Percentiles rank a stretch among this genome's conserved stretches.
Evolutionary conservation across 2,888 invertebrate species (phyloP).

Genomic region (Pammene aurita): DNA sequence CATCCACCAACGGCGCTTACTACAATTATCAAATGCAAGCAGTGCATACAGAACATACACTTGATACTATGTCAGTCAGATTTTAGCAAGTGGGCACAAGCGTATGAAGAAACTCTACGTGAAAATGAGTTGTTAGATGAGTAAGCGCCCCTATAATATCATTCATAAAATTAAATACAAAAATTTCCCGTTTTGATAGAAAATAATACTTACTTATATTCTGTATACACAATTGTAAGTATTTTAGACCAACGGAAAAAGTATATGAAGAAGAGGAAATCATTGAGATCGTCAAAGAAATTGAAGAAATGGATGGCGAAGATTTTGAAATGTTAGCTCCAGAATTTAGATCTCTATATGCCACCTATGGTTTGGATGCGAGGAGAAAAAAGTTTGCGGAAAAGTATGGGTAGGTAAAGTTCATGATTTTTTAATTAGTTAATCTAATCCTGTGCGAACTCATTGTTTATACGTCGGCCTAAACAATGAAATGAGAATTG

Average conservation of each 20-base stretch:
- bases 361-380: slow-evolving; percentile 63
- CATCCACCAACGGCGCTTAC: slow-evolving; percentile 62
- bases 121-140: slow-evolving; percentile 63
- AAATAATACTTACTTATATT: too few species aligned
- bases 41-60: slow-evolving; percentile 64
- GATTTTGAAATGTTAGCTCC: slow-evolving; percentile 63
- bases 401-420: slow-evolving; percentile 47
- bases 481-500: background rate
- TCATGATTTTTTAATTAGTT: background rate
- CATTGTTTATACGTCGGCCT: too few species aligned
- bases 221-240: background rate
- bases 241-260: slow-evolving; percentile 55
- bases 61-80: slow-evolving; percentile 72
- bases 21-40: slow-evolving; percentile 68
- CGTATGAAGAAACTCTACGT: slow-evolving; percentile 64
- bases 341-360: slow-evolving; percentile 67
- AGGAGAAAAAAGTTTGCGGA: slow-evolving; percentile 61
- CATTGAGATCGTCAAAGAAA: slow-evolving; percentile 56
- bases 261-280: slow-evolving; percentile 68
- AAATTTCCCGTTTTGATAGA: background rate
- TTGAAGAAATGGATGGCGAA: slow-evolving; percentile 69
- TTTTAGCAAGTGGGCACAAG: slow-evolving; percentile 68
- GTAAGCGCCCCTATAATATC: slow-evolving; percentile 53
- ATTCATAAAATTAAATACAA: background rate
- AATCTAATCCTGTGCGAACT: background rate